Base-by-base conservation (phyloP, 2,113 vertebrate genomes). In the Pongo pygmaeus region DNA sequence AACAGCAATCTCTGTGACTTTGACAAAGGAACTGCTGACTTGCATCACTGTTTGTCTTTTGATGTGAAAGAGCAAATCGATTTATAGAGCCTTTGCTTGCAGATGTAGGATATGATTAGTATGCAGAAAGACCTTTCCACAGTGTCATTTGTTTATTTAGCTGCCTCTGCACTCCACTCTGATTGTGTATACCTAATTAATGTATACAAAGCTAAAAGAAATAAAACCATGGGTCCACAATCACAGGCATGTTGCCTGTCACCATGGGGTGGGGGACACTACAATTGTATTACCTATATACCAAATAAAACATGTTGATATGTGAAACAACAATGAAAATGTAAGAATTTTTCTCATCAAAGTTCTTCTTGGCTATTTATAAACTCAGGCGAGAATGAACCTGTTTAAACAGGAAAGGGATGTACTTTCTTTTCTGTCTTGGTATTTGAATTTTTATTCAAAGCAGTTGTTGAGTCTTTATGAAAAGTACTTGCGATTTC, bases 11-110 rank as follows among this genome's bases (percentile, higher is more conserved):
- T 99, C 99, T 99, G 99, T 99, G 99, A 99, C 99, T 99, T 99
- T 99, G 99, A 99, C 99, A 99, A 99, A 99, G 99, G 99, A 99
- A 99, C 99, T 99, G 99, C 99, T 99, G 99, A 99, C 99, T 99
- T 99, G 99, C 99, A 99, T 99, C 99, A 98, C 99, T 99, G 99
- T 99, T 99, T 99, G 99, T 99, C 99, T 99, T 99, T 99, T 99
- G 99, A 99, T 99, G 99, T 99, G 99, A 99, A 99, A 99, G 99
- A 99, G 99, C 99, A 99, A 99, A 99, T 99, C 99, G 99, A 99
- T 99, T 99, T 99, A 99, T 99, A 98, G 99, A 98, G 98, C 99
- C 99, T 99, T 99, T 99, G 99, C 98, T 98, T 98, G 99, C 99
- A 99, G 99, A 99, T 98, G 99, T 98, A 99, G 99, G 98, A 99